phyloP scores from a whole-genome alignment of 2,888 invertebrate species.

The Plagodis pulveraria region DNA sequence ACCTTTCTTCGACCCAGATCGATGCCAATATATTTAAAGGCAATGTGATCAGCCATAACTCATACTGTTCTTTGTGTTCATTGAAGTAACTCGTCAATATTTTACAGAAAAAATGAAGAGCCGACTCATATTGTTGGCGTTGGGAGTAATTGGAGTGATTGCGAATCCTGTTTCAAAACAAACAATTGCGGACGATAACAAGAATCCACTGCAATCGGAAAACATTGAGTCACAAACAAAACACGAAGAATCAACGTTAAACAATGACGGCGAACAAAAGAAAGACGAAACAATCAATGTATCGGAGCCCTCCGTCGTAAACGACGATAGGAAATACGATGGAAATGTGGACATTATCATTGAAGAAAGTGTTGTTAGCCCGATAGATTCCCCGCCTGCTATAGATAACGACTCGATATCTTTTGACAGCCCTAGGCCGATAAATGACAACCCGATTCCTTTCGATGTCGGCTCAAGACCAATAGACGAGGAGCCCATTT shows the following conservation, averaged over 20 bases:
- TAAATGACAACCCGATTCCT: constrained; percentile 10
- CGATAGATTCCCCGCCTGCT: background rate
- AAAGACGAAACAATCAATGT: constrained; percentile 41
- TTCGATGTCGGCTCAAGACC: constrained; percentile 1
- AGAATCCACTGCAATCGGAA: constrained; percentile 42
- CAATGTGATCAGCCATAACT: constrained; percentile 35
- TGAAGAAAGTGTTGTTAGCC: constrained; percentile 49
- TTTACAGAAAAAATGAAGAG: constrained; percentile 71
- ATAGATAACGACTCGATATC: background rate
- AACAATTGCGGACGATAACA: constrained; percentile 45
- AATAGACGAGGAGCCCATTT: background rate
- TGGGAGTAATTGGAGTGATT: constrained; percentile 54
- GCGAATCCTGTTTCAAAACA: constrained; percentile 55
- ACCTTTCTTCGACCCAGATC: constrained; percentile 74
- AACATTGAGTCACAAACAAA: constrained; percentile 52
- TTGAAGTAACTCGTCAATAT: constrained; percentile 27
- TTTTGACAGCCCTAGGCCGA: constrained; percentile 7
- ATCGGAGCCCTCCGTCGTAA: constrained; percentile 25
- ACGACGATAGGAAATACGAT: constrained; percentile 30
- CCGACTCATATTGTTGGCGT: constrained; percentile 47
- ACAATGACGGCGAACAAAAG: constrained; percentile 53
- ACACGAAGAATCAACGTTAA: constrained; percentile 44
- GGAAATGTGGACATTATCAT: constrained; percentile 56
- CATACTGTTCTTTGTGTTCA: constrained; percentile 33
- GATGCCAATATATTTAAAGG: constrained; percentile 64